Evolutionary conservation across 2,888 invertebrate species (phyloP), one percentile per base, ranked within the genome.

Genomic region (Athetis lepigone): DNA sequence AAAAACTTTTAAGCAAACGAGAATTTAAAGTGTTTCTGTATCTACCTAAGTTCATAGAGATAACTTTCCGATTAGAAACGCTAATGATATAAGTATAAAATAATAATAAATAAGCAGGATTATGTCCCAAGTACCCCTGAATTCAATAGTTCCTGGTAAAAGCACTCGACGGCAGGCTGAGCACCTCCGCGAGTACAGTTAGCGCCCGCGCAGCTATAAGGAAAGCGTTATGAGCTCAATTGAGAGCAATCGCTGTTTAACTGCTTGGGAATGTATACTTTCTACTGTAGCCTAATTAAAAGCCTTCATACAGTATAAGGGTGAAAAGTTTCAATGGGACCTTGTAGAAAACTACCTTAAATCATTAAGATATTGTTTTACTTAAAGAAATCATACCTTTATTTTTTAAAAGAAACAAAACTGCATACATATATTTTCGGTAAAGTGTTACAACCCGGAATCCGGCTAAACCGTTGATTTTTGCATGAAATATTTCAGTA

Each of bases 191-290:
- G 1, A 19, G 18, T 43, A 37, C 62, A 23, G 21, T 59, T 60
- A 43, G 5, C 2, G 29, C 11, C 29, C 43, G 37, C 62, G n/a
- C 43, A 61, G 63, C 43, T 43, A 23, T 70, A 37, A 29, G 71
- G 37, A 19, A 43, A 45, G 19, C 62, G 62, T 19, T 61, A 21
- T 13, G 36, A 37, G 21, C 29, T 37, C 21, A 23, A 29, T 61
- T 23, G 18, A 61, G 21, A 42, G 62, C 43, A 61, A 45, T 37
- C 19, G 42, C 36, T 29, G 18, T 25, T 21, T 11, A 43, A 36
- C 21, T 18, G 18, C 70, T 43, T 29, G 0, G 9, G 29, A 33
- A 13, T 13, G 13, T 33, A 4, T 1, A 33, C 33, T 33, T 33
- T 33, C 33, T 13, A 13, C 33, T 33, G 33, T 13, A 33, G 33